phyloP scores from a whole-genome alignment of 2,113 vertebrate genomes.

The Scopus umbretta region DNA sequence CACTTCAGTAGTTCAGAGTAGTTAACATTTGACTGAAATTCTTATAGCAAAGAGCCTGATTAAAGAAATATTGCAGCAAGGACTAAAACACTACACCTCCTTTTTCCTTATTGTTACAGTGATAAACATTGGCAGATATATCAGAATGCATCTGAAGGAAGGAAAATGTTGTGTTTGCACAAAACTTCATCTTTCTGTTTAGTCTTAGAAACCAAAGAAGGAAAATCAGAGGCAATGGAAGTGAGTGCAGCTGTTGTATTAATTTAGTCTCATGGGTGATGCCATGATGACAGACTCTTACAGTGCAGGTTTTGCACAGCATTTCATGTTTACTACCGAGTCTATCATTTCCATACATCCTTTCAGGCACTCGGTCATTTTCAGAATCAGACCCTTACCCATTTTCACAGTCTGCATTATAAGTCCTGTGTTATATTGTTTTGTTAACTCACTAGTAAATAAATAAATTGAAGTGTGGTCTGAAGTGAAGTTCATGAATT shows the following conservation, averaged over 20 bases:
- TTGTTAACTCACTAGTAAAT: neutral
- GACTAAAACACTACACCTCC: neutral
- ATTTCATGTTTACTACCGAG: neutral
- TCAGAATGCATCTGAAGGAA: neutral
- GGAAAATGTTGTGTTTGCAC: neutral
- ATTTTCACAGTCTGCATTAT: neutral
- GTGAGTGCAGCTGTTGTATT: neutral
- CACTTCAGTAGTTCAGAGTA: neutral
- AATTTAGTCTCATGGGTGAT: neutral
- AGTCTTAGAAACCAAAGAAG: neutral
- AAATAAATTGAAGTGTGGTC: neutral
- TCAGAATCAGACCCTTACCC: neutral
- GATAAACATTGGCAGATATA: neutral
- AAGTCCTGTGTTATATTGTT: neutral
- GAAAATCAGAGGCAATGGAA: neutral
- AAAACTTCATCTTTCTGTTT: neutral
- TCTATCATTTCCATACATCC: neutral
- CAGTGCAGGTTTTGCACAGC: neutral
- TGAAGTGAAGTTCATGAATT: too few relatives aligned
- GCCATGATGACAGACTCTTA: neutral
- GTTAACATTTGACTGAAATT: slow-evolving; percentile 52
- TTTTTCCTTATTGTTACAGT: neutral
- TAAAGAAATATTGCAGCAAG: slow-evolving; percentile 33
- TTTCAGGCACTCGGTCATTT: neutral
- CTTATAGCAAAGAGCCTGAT: slow-evolving; percentile 16